Conservation (phyloP, 2,113 vertebrate species). For the Ancistrus triradiatus region DNA sequence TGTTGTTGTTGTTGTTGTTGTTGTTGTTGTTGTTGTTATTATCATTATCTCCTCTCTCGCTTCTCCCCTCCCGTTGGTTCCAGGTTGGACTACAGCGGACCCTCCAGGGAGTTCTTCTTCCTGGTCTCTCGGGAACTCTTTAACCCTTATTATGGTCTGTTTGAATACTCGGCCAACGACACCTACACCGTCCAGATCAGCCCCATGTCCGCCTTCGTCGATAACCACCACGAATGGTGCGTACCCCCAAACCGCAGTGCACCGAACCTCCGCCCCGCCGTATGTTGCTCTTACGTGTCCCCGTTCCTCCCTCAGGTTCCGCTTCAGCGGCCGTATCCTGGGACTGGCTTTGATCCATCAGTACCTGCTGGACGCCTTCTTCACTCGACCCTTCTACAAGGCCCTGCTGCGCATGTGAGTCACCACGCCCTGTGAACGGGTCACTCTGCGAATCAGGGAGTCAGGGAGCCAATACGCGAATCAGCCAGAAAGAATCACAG, state of each 20-base stretch:
- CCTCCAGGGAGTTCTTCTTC: constrained; percentile 97
- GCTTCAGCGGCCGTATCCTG: constrained; percentile 95
- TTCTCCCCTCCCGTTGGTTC: background rate
- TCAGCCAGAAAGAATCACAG: too few species aligned
- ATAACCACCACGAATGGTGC: constrained; percentile 99
- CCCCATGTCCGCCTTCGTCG: constrained; percentile 98
- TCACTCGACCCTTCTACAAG: constrained; percentile 97
- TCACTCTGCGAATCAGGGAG: too few species aligned
- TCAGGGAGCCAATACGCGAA: too few species aligned
- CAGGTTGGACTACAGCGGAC: constrained; percentile 98
- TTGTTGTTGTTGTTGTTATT: too few species aligned
- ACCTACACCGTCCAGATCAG: constrained; percentile 99
- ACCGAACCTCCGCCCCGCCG: background rate
- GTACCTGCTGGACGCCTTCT: constrained; percentile 97
- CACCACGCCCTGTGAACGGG: background rate
- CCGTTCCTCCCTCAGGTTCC: constrained; percentile 74
- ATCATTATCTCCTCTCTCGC: too few species aligned
- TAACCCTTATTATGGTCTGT: constrained; percentile 97
- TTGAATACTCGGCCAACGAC: constrained; percentile 98
- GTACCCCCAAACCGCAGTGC: too few species aligned
- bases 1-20: too few species aligned
- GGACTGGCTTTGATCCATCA: constrained; percentile 96
- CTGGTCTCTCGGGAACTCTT: constrained; percentile 96
- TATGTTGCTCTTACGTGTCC: background rate
- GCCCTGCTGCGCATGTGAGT: constrained; percentile 96